These are phyloP conservation scores for Strigamia transsilvanica DNA, from an alignment of 2,888 invertebrate genomes.

Conservation along the genomic window DNA sequence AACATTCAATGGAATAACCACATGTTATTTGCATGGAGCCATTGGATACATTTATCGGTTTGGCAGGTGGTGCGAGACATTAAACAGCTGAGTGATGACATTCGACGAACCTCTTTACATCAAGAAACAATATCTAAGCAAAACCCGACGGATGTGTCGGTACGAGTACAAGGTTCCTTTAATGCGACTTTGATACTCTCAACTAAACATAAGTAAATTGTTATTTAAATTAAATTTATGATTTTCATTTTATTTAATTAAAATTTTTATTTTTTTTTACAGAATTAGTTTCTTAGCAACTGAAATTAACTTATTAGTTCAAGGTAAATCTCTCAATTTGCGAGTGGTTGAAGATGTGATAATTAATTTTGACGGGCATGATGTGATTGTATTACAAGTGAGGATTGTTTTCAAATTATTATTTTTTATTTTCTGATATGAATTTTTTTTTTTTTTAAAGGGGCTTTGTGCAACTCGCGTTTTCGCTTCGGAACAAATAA, in stretches of 20 bases:
- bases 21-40: constrained; percentile 69
- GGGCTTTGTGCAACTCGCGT: not conserved
- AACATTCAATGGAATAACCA: constrained; percentile 69
- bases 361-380: constrained; percentile 70
- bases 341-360: constrained; percentile 53
- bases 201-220: constrained; percentile 8
- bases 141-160: not conserved
- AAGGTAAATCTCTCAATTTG: not conserved
- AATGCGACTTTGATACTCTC: not conserved
- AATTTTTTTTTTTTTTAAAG: not conserved
- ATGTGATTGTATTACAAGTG: constrained; percentile 74
- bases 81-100: not conserved
- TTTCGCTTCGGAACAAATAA: constrained; percentile 34
- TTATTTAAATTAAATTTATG: not conserved
- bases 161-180: not conserved
- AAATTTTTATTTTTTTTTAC: not conserved
- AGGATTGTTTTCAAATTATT: constrained; percentile 59
- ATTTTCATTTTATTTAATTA: constrained; percentile 7
- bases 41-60: constrained; percentile 31
- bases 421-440: not conserved
- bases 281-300: not conserved
- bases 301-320: not conserved
- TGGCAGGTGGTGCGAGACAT: constrained; percentile 1
- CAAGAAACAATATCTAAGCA: not conserved
- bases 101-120: constrained; percentile 58